Evolutionary conservation across 2,797 vertebrate species (phyloP), one percentile per base, ranked within the genome.

Genomic region (Erpetoichthys calabaricus): DNA sequence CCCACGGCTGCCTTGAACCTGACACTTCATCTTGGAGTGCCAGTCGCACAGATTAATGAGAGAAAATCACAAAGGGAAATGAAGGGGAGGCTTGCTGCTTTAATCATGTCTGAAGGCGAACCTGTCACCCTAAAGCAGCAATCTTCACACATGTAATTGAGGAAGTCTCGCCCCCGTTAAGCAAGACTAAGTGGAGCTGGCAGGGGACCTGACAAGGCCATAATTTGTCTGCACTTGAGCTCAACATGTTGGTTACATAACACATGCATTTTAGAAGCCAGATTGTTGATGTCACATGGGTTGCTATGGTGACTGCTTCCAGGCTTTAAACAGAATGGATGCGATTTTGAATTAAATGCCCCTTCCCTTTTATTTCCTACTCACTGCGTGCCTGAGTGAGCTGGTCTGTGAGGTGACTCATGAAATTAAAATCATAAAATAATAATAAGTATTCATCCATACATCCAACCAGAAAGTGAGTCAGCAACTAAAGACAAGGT

Each of bases 251-350:
- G 10, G 43, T 62, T 62, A 55, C 42, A 43, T 44, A 58, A 42
- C 56, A 62, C 44, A 51, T 42, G 44, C 9, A 51, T 53, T 45
- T n/a, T 49, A 52, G 47, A 51, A 56, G 43, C 4, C 53, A 52
- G 5, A 41, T 7, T 44, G 50, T 51, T 51, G 45, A 57, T 42
- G 45, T 44, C 45, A 45, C 57, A 49, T 9, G 9, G 42, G 56
- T 62, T 58, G 5, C 52, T 45, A 58, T 50, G 57, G 60, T 58
- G 51, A 62, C 60, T 4, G 47, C 42, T 45, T 47, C 25, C 9
- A 54, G 41, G 3, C n/a, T 42, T 54, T 8, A 5, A 54, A 7
- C 9, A 43, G 9, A 54, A 8, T 41, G 42, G 46, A 53, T 52
- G 57, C 50, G 8, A 45, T 25, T 25, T 25, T 25, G 25, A 25